phyloP scores from a whole-genome alignment of 1,140 invertebrate species.

The Lethocerus indicus region DNA sequence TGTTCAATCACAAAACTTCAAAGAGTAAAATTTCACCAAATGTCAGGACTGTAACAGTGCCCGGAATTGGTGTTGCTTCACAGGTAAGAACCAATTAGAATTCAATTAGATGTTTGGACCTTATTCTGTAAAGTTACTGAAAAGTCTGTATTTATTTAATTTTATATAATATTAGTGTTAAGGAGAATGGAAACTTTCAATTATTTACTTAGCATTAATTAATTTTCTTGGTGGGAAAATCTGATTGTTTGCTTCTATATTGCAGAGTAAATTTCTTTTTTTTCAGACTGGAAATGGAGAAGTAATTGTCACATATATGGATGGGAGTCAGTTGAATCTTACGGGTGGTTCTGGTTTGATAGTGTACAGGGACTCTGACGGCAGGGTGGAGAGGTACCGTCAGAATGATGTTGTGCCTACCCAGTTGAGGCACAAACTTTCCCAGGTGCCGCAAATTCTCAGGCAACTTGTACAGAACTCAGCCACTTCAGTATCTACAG shows the following conservation, averaged over 20 bases:
- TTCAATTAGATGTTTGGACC: background rate
- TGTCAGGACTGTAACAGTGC: background rate
- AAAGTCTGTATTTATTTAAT: background rate
- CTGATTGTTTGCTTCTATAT: background rate
- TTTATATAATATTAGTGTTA: background rate
- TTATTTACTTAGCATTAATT: background rate
- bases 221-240: background rate
- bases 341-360: slow-evolving; percentile 1
- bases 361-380: background rate
- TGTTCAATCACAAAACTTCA: too few relatives aligned
- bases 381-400: background rate
- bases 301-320: slow-evolving; percentile 2
- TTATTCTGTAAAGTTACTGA: background rate
- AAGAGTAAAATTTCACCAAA: too few relatives aligned
- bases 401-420: slow-evolving; percentile 3
- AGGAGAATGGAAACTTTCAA: background rate
- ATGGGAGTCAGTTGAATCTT: slow-evolving; percentile 4
- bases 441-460: slow-evolving; percentile 4
- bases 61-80: slow-evolving; percentile 1
- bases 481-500: too few relatives aligned
- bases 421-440: slow-evolving; percentile 2
- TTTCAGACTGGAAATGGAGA: slow-evolving; percentile 4
- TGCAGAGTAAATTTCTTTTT: background rate
- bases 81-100: slow-evolving; percentile 1
- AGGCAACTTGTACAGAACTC: too few relatives aligned